Evolutionary conservation across 2,113 vertebrate genomes (phyloP), one percentile per base, ranked within the genome.

Genomic region (Chionodraco myersi): DNA sequence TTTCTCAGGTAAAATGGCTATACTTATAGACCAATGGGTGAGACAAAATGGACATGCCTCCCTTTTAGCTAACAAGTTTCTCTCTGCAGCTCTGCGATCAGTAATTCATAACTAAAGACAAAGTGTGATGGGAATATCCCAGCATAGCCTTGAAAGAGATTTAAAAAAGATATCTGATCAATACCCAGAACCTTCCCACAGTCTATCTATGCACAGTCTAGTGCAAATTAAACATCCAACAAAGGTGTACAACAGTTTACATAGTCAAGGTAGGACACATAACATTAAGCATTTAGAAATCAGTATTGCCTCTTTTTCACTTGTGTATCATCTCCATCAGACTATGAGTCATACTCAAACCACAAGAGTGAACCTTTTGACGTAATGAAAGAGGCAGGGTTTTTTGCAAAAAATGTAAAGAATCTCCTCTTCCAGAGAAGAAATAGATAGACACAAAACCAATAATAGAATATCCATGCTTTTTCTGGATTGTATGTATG

Each of bases 81-180:
- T 72, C 53, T 62, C 53, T 57, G 68, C 69, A 49, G 53, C 26
- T 49, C 44, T 67, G 4, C 53, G 52, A 86, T 86, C 62, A 82
- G 36, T 88, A 71, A 88, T 88, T 87, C 67, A 88, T 86, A 16
- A 47, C 45, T 30, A 76, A 66, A 74, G 59, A 68, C 58, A 54
- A 41, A 59, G 21, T 66, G 58, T 66, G 57, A 45, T 64, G 52
- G 44, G 54, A 89, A 77, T 61, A 81, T 62, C 49, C 1, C 41
- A 8, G 11, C 52, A 26, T 3, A 9, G 26, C 54, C 18, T 10
- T 26, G 53, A 51, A 30, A 26, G 8, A 67, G 51, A 48, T 51
- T 3, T 4, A 69, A 58, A 49, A 21, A 12, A 57, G 13, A 34
- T 30, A 30, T 12, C 7, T 67, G 44, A 68, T 70, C 56, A 60